Evolutionary conservation across 1,140 invertebrate genomes (phyloP).

Genomic region (Archegozetes longisetosus): DNA sequence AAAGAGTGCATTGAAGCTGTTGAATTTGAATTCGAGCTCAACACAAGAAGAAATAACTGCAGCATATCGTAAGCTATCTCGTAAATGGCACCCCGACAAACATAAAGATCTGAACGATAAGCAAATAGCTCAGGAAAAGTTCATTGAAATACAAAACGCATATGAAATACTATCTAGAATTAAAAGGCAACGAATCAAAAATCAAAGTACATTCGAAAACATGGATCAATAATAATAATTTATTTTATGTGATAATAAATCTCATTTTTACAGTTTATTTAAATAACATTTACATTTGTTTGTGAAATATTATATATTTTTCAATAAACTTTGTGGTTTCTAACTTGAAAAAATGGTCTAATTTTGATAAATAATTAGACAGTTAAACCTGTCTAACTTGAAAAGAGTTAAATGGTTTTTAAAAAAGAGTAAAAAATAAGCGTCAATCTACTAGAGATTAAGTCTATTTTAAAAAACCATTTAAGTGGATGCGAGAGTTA

Average conservation of each 20-base stretch:
- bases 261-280: background rate
- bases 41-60: constrained; percentile 69
- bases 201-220: background rate
- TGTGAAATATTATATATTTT: background rate
- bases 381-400: no score
- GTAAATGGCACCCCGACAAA: constrained; percentile 85
- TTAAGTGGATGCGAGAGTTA: no score
- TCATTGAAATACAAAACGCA: constrained; percentile 82
- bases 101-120: constrained; percentile 45
- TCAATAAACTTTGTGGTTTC: no score
- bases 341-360: no score
- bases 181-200: constrained; percentile 31
- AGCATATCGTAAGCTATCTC: constrained; percentile 58
- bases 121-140: constrained; percentile 55
- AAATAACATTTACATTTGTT: background rate
- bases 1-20: constrained; percentile 68
- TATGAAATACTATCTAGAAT: constrained; percentile 75
- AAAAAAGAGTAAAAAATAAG: background rate
- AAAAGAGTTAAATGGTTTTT: no score
- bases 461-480: background rate
- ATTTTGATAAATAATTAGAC: no score
- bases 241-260: background rate
- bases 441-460: background rate
- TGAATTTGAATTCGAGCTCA: constrained; percentile 30
- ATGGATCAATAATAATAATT: background rate